Evolutionary conservation across 2,888 invertebrate species (phyloP).

Genomic region (Actias luna): DNA sequence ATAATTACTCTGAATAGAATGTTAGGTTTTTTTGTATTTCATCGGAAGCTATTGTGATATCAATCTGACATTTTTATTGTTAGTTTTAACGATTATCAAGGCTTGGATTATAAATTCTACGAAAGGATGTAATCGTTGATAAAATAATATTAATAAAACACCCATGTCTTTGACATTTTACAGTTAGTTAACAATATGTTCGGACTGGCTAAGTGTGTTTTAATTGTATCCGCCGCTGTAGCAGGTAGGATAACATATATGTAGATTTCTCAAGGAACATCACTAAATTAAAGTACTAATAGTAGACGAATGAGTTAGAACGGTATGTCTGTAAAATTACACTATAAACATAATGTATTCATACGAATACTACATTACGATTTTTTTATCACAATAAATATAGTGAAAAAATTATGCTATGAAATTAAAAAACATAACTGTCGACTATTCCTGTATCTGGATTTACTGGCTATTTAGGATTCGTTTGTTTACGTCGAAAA

Average conservation of each 20-base stretch:
- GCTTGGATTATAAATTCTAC: constrained; percentile 32
- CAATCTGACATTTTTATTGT: constrained; percentile 38
- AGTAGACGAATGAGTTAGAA: background rate
- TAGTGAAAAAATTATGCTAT: background rate
- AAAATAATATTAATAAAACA: constrained; percentile 51
- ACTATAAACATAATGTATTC: background rate
- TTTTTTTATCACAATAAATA: too few species aligned
- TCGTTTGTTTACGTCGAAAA: too few species aligned
- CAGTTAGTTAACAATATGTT: constrained; percentile 49
- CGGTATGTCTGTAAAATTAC: background rate
- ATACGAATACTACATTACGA: background rate
- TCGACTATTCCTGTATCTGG: too few species aligned
- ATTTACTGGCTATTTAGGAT: too few species aligned
- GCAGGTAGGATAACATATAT: constrained; percentile 53
- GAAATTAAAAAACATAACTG: too few species aligned
- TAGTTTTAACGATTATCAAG: constrained; percentile 30
- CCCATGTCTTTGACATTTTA: constrained; percentile 20
- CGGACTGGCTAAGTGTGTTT: constrained; percentile 46
- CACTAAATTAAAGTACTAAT: background rate
- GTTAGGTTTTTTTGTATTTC: constrained; percentile 5
- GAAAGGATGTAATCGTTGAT: constrained; percentile 43
- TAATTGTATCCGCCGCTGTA: constrained; percentile 53
- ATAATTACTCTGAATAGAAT: constrained; percentile 1
- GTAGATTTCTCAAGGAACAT: background rate
- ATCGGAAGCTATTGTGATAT: constrained; percentile 17